Evolutionary conservation across 2,797 vertebrate genomes (phyloP).

Genomic region (Ibycter americanus): DNA sequence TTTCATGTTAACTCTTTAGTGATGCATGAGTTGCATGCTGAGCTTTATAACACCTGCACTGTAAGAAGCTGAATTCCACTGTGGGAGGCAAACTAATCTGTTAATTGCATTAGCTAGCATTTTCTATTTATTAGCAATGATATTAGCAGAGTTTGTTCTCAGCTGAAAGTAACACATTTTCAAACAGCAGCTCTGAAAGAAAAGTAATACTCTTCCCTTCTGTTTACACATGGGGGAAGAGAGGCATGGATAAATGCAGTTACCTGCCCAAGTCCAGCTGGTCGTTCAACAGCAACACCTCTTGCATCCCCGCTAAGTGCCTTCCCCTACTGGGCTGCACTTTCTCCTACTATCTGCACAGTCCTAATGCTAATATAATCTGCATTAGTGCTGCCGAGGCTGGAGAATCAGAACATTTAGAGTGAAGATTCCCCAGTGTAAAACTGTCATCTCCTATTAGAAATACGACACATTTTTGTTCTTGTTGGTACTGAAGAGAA

Average conservation of each 20-base stretch:
- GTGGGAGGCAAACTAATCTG: not conserved
- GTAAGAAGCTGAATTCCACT: not conserved
- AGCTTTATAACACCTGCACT: not conserved
- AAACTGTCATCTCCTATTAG: not conserved
- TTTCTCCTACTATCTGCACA: not conserved
- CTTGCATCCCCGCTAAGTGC: not conserved
- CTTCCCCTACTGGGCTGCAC: fast-evolving
- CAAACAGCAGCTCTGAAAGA: not conserved
- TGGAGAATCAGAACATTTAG: not conserved
- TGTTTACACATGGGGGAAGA: not conserved
- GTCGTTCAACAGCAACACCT: not conserved
- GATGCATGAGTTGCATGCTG: not conserved
- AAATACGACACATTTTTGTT: not conserved
- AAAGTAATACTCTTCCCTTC: not conserved
- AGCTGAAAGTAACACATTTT: not conserved
- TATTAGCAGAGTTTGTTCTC: not conserved
- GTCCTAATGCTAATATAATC: not conserved
- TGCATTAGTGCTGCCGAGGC: not conserved
- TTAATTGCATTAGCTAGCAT: not conserved
- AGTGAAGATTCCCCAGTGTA: not conserved
- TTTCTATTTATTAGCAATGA: not conserved
- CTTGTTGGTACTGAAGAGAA: not conserved
- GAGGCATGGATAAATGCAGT: not conserved
- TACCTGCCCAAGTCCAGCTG: not conserved
- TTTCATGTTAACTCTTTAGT: not conserved